Percentiles rank a stretch among this genome's conserved stretches.
Evolutionary conservation across 2,797 vertebrate species (phyloP).

Genomic region (Coluber constrictor): DNA sequence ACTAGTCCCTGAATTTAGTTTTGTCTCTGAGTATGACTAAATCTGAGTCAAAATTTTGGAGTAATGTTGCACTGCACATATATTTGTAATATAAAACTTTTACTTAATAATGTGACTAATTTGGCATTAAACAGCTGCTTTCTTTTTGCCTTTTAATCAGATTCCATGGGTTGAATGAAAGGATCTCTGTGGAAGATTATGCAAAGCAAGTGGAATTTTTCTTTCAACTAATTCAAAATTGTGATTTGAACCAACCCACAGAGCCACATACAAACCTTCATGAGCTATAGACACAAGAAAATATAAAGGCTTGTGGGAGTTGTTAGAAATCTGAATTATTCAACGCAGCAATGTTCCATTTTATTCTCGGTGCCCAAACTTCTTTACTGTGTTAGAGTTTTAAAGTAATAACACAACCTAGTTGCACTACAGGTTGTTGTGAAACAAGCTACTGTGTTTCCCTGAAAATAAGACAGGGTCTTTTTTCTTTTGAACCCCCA

Average conservation of each 20-base stretch:
- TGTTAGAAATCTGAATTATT: not conserved
- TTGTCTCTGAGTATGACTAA: not conserved
- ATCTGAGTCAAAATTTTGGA: not conserved
- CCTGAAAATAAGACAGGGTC: no score
- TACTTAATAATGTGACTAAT: not conserved
- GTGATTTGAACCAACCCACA: conserved; percentile 74
- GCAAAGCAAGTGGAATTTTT: conserved; percentile 85
- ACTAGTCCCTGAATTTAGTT: not conserved
- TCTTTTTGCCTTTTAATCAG: conserved; percentile 62
- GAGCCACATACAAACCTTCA: conserved; percentile 72
- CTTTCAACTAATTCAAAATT: conserved; percentile 87
- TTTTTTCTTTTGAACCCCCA: no score
- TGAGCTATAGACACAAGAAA: conserved; percentile 76
- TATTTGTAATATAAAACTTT: not conserved
- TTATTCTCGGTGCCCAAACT: not conserved
- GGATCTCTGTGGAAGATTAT: conserved; percentile 84
- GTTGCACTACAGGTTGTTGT: not conserved
- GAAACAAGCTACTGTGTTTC: not conserved
- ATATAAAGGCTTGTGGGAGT: conserved; percentile 7
- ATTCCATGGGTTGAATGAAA: conserved; percentile 91
- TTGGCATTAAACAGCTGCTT: conserved; percentile 10
- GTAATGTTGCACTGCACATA: not conserved
- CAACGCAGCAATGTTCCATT: not conserved
- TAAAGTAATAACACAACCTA: conserved; percentile 1
- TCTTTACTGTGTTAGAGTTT: not conserved